Conservation (phyloP, 2,113 vertebrate species). For the Prochilodus magdalenae region DNA sequence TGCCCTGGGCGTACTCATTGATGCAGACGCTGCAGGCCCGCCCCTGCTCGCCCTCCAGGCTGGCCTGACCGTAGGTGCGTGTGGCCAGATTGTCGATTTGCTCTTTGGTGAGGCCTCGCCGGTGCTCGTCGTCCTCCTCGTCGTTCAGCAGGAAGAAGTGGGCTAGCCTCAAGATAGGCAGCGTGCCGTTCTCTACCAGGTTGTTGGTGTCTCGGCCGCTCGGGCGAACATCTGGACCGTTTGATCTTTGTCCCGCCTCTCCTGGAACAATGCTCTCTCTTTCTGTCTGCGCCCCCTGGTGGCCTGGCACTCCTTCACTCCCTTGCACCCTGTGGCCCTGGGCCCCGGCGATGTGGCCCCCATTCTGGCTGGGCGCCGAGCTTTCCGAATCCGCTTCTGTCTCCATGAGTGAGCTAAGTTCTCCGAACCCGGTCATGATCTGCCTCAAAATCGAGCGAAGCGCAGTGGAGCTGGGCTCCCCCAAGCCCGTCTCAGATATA, state of each 20-base stretch:
- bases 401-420: slow-evolving; percentile 93
- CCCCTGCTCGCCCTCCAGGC: slow-evolving; percentile 82
- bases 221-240: slow-evolving; percentile 69
- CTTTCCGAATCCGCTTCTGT: slow-evolving; percentile 85
- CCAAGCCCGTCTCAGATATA: slow-evolving; percentile 87
- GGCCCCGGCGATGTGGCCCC: slow-evolving; percentile 37
- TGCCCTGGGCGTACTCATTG: slow-evolving; percentile 92
- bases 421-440: slow-evolving; percentile 94
- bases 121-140: slow-evolving; percentile 84
- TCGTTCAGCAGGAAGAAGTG: slow-evolving; percentile 94
- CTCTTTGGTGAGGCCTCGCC: slow-evolving; percentile 93
- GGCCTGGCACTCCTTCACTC: slow-evolving; percentile 56
- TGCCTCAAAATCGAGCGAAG: slow-evolving; percentile 91
- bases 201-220: slow-evolving; percentile 82
- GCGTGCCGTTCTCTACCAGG: slow-evolving; percentile 86
- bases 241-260: slow-evolving; percentile 66
- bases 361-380: slow-evolving; percentile 63
- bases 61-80: slow-evolving; percentile 86
- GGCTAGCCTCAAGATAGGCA: slow-evolving; percentile 89
- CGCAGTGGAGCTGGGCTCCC: slow-evolving; percentile 89
- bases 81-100: slow-evolving; percentile 97
- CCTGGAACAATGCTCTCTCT: slow-evolving; percentile 42
- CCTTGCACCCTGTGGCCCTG: slow-evolving; percentile 61
- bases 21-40: slow-evolving; percentile 94
- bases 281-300: slow-evolving; percentile 54